A percentile compares a stretch with the other conserved stretches of the same genome.
Conservation (phyloP, 2,888 invertebrate genomes). For the Xylota sylvarum region DNA sequence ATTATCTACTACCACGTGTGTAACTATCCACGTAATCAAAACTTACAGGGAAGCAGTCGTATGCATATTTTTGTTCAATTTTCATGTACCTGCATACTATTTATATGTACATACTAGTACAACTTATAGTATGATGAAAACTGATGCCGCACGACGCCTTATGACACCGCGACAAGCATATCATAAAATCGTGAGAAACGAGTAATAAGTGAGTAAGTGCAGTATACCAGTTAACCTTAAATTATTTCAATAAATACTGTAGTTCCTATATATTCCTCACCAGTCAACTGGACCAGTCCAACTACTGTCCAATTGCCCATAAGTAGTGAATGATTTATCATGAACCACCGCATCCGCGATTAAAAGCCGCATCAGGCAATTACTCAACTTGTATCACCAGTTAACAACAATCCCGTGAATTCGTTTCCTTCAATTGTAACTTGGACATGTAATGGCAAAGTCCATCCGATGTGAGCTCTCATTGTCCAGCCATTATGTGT, state of each 20-base stretch:
- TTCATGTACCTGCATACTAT: too few species aligned
- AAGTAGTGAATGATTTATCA: conserved; percentile 58
- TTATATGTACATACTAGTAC: too few species aligned
- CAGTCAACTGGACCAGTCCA: conserved; percentile 2
- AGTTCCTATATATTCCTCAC: neutral
- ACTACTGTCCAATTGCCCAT: conserved; percentile 48
- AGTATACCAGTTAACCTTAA: neutral
- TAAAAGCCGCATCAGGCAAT: conserved; percentile 58
- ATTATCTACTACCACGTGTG: too few species aligned
- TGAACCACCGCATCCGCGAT: conserved; percentile 51
- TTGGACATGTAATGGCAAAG: conserved; percentile 33
- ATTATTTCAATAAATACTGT: neutral
- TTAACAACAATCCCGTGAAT: conserved; percentile 30
- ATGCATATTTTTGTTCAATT: too few species aligned
- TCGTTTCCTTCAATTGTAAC: conserved; percentile 46
- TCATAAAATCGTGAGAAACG: neutral
- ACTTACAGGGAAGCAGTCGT: too few species aligned
- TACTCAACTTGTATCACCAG: conserved; percentile 55
- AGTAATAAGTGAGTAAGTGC: neutral
- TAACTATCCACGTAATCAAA: too few species aligned
- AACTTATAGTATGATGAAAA: too few species aligned
- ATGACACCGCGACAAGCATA: too few species aligned
- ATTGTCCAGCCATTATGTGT: conserved; percentile 45
- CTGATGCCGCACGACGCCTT: too few species aligned
- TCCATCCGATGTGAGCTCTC: conserved; percentile 19